Percentiles rank a stretch among this genome's conserved stretches.
phyloP scores from a whole-genome alignment of 2,888 invertebrate species.

The Drosophila stalkeri region DNA sequence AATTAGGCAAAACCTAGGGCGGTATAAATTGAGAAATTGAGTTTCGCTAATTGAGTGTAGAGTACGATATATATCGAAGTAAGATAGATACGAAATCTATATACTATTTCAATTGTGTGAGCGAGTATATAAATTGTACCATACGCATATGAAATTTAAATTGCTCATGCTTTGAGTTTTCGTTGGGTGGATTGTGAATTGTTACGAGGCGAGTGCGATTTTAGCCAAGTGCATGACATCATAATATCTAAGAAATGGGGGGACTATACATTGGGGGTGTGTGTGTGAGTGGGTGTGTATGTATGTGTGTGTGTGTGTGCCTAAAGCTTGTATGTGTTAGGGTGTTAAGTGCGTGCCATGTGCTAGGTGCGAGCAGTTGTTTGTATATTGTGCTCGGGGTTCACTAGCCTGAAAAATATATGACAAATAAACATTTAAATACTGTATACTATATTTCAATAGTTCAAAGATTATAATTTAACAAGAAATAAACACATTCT shows the following conservation, averaged over 20 bases:
- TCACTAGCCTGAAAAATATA: constrained; percentile 16
- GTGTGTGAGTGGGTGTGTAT: constrained; percentile 1
- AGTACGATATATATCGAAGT: too few species aligned
- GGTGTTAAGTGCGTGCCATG: constrained; percentile 55
- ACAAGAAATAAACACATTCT: not conserved
- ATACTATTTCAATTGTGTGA: too few species aligned
- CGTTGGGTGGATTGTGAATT: constrained; percentile 26
- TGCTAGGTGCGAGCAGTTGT: constrained; percentile 36
- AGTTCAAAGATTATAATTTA: not conserved
- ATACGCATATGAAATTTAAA: constrained; percentile 61
- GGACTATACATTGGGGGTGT: constrained; percentile 11
- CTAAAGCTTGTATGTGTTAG: constrained; percentile 17
- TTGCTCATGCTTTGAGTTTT: constrained; percentile 37
- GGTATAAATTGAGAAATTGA: too few species aligned
- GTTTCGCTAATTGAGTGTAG: too few species aligned
- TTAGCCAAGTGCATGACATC: constrained; percentile 43
- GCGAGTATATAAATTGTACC: constrained; percentile 1
- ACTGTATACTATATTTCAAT: not conserved
- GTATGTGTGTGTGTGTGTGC: constrained; percentile 4
- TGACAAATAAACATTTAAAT: not conserved
- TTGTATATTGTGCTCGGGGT: constrained; percentile 10
- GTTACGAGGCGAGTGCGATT: constrained; percentile 4
- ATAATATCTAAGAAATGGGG: constrained; percentile 19
- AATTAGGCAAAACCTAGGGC: too few species aligned
- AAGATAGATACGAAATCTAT: too few species aligned